Base-by-base conservation (phyloP, 2,113 vertebrate genomes). In the Osmerus eperlanus region DNA sequence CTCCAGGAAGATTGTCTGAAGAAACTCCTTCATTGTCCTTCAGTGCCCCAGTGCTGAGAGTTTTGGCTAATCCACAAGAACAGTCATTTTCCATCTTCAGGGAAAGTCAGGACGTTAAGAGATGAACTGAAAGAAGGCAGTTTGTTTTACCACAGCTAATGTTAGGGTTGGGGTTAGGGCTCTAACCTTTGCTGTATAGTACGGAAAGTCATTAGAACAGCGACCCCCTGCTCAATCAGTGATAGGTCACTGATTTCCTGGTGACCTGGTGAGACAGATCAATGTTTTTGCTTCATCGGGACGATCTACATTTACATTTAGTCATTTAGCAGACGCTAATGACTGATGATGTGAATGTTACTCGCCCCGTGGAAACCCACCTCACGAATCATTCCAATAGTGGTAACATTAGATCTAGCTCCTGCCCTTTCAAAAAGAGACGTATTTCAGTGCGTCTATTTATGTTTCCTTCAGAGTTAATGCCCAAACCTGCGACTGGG, bases 51-150 rank as follows among this genome's bases (percentile, higher is more conserved):
- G 63, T 36, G 16, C 66, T 69, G 64, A 78, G 70, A 71, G 76
- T 52, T 76, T 71, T 67, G 71, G 63, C 60, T 78, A 25, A 65
- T 59, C 74, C 3, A 8, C 66, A 68, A 65, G 63, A 18, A 66
- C 1, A 64, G 18, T 51, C 1, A 4, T 65, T 76, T 74, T 64
- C 63, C 53, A 66, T 19, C 21, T 28, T 28, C 25, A 28, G 25
- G 25, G 25, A 28, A 28, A 28, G 25, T 28, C 25, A 28, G 66
- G 58, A 68, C 72, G 21, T 66, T 67, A n/a, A 66, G 6, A 21
- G 63, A 47, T 65, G 60, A 78, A 2, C 25, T 28, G 25, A 28
- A 28, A 28, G 25, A 3, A 28, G 25, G 25, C 25, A 2, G 25
- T 28, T 28, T 28, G 3, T 28, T 28, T 28, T 3, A 28, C 25